phyloP scores from a whole-genome alignment of 2,888 invertebrate genomes.

The Aphodius granarius region DNA sequence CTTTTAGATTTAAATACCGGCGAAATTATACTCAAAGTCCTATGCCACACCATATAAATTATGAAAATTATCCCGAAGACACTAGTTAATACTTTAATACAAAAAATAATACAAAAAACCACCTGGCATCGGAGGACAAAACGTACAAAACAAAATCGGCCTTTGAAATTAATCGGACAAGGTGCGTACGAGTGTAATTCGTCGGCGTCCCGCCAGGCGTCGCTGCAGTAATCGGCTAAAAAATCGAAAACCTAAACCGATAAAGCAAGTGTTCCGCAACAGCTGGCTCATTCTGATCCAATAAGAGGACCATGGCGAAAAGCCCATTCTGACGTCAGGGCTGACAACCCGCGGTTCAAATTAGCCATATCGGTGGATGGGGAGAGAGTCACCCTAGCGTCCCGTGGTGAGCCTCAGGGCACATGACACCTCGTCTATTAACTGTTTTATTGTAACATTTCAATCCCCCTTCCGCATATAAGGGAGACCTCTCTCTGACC shows the following conservation, averaged over 20 bases:
- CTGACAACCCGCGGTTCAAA: constrained; percentile 55
- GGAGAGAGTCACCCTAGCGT: constrained; percentile 43
- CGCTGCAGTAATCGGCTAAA: constrained; percentile 20
- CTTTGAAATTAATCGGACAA: neutral
- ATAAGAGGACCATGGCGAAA: constrained; percentile 49
- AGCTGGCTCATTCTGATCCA: constrained; percentile 49
- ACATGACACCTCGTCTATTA: constrained; percentile 56
- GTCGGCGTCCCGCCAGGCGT: neutral
- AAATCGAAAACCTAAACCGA: constrained; percentile 27
- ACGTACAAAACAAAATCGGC: neutral
- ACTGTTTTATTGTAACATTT: constrained; percentile 56
- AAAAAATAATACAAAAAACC: no score
- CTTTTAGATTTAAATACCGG: no score
- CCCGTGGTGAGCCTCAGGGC: constrained; percentile 50
- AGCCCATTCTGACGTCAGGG: constrained; percentile 18
- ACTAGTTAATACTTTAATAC: no score
- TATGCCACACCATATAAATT: no score
- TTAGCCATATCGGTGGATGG: constrained; percentile 52
- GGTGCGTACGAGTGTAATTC: neutral
- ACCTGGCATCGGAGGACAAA: neutral
- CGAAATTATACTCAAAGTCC: no score
- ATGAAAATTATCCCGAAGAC: no score
- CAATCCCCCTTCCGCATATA: constrained; percentile 43
- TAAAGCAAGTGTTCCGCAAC: constrained; percentile 32
- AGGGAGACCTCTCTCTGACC: constrained; percentile 38